Evolutionary conservation across 2,113 vertebrate genomes (phyloP), one percentile per base, ranked within the genome.

Genomic region (Suncus etruscus): DNA sequence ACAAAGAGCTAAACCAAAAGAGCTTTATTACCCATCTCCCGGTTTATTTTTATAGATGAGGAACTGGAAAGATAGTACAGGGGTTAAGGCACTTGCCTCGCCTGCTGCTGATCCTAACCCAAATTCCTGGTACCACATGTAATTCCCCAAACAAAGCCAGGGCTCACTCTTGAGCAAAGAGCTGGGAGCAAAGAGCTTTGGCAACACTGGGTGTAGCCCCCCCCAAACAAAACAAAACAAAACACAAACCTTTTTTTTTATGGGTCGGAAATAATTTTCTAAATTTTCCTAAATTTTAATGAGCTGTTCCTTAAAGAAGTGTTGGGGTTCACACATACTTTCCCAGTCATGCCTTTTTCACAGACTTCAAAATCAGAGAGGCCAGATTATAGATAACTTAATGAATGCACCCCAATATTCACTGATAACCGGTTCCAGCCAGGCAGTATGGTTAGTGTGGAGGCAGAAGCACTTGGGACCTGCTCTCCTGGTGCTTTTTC

Each of bases 31-130:
- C 18, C 18, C 18, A 4, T 8, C 11, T 15, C 25, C 9, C 45
- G 10, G 24, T 73, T 75, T 68, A 31, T 73, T 93, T 93, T 87
- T 72, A 77, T 72, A 24, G 68, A 45, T 50, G 73, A 83, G 68
- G 47, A 86, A 61, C 58, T 61, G 16, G 58, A 61, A 20, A 61
- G 16, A 15, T 54, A 61, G 18, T 61, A 61, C 58, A 61, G 58
- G 58, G 54, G 58, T 22, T 22, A 61, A 22, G 58, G 22, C 58
- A 22, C 58, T 61, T 61, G 58, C 58, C 18, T 61, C 22, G 58
- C 18, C 4, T 61, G 58, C 58, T 20, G 58, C 58, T 20, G 58
- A 61, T 22, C 4, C 18, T 4, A 16, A 16, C 18, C 4, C 15
- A 16, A 16, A 58, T 58, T 16, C 54, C 54, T 58, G 58, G 58